These are phyloP conservation scores for Euphydryas editha DNA, from an alignment of 2,888 invertebrate species.

Conservation along the genomic window DNA sequence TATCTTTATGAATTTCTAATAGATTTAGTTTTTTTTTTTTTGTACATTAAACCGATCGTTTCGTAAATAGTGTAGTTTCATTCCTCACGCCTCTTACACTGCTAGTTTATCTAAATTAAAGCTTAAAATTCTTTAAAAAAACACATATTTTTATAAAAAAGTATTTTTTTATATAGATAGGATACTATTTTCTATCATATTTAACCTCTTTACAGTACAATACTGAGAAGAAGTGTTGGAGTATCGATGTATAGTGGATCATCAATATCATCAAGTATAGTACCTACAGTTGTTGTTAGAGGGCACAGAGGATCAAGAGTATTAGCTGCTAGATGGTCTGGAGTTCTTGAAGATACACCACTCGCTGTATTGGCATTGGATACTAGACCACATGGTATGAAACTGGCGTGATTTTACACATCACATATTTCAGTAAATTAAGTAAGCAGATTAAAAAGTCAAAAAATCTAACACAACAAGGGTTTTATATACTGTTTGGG, in stretches of 20 bases:
- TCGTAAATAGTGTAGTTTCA: too few relatives aligned
- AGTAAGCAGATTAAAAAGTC: too few relatives aligned
- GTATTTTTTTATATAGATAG: too few relatives aligned
- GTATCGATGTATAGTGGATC: slow-evolving; percentile 78
- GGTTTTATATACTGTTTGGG: too few relatives aligned
- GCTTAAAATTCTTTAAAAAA: not conserved
- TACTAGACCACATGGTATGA: slow-evolving; percentile 72
- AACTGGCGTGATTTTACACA: not conserved
- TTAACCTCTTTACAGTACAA: slow-evolving; percentile 56
- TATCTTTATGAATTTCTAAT: too few relatives aligned
- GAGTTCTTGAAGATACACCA: slow-evolving; percentile 73
- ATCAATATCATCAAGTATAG: slow-evolving; percentile 56
- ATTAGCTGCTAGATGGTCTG: slow-evolving; percentile 78
- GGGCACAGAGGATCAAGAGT: slow-evolving; percentile 75
- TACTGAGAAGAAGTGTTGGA: slow-evolving; percentile 71
- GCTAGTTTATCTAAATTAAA: too few relatives aligned
- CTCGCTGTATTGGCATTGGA: slow-evolving; percentile 75
- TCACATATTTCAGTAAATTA: too few relatives aligned
- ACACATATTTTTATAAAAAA: too few relatives aligned
- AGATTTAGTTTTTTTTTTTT: too few relatives aligned
- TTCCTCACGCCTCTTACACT: too few relatives aligned
- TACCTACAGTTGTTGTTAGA: slow-evolving; percentile 74
- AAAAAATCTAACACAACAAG: too few relatives aligned
- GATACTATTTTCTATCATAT: not conserved
- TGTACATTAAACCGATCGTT: too few relatives aligned